These are phyloP conservation scores for Lepidochitona cinerea DNA, from an alignment of 2,888 invertebrate species.

Conservation along the genomic window DNA sequence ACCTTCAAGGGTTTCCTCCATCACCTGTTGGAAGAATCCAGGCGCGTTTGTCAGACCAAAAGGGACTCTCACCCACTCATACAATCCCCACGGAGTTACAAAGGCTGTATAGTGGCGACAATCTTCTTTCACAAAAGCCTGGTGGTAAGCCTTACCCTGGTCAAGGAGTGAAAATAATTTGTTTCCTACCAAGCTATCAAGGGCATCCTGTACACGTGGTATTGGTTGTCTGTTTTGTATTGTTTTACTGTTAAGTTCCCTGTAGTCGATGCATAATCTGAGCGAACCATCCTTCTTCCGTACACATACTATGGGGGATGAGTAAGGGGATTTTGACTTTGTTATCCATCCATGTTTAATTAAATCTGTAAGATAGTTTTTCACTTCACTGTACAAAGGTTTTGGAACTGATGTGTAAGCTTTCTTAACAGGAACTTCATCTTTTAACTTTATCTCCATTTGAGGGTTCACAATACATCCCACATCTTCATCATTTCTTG, in stretches of 20 bases:
- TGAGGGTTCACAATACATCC: constrained; percentile 17
- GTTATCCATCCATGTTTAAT: constrained; percentile 26
- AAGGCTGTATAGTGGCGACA: not conserved
- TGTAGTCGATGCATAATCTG: constrained; percentile 28
- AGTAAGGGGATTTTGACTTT: constrained; percentile 22
- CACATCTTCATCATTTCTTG: constrained; percentile 16
- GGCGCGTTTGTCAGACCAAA: not conserved
- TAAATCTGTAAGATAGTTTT: constrained; percentile 31
- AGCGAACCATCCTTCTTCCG: constrained; percentile 14
- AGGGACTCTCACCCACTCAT: not conserved
- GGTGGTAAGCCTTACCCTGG: not conserved
- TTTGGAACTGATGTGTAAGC: constrained; percentile 29
- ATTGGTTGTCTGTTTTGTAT: not conserved
- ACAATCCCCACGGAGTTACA: not conserved
- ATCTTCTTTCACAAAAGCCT: not conserved
- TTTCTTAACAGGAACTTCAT: constrained; percentile 7
- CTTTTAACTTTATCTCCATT: constrained; percentile 28
- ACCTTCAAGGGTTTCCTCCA: not conserved
- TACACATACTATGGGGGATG: constrained; percentile 9
- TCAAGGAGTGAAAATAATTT: not conserved
- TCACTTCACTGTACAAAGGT: constrained; percentile 35
- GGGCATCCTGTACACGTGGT: not conserved
- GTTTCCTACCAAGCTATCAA: not conserved
- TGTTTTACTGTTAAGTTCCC: not conserved
- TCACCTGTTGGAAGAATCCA: not conserved